Percentiles rank a stretch among this genome's conserved stretches.
phyloP scores from a whole-genome alignment of 2,797 vertebrate genomes.

The Cyprinella venusta region DNA sequence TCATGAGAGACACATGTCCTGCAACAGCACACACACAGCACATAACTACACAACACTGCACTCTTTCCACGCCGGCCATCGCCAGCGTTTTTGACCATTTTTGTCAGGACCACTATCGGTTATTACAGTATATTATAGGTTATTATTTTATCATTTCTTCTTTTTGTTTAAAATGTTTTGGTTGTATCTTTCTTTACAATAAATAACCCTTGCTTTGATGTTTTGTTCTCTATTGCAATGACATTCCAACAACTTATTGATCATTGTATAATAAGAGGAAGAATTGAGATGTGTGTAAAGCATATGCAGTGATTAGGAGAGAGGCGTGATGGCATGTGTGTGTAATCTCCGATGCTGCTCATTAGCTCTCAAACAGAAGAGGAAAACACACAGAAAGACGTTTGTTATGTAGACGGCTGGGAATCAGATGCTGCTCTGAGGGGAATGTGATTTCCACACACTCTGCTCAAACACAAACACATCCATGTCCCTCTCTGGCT shows the following conservation, averaged over 20 bases:
- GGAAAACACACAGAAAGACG: constrained; percentile 1
- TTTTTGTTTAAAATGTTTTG: neutral
- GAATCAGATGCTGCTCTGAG: constrained; percentile 16
- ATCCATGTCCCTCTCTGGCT: neutral
- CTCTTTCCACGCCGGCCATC: too few relatives aligned
- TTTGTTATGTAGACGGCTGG: constrained; percentile 23
- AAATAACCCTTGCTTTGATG: neutral
- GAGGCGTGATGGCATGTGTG: constrained; percentile 1
- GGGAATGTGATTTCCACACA: constrained; percentile 19
- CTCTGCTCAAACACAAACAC: neutral
- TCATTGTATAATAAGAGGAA: neutral
- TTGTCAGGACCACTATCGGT: too few relatives aligned
- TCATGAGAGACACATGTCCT: neutral
- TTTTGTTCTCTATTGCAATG: neutral
- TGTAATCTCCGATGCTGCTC: constrained; percentile 6
- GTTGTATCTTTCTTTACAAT: neutral
- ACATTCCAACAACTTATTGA: neutral
- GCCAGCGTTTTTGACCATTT: too few relatives aligned
- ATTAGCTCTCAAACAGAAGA: constrained; percentile 23
- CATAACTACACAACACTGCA: too few relatives aligned
- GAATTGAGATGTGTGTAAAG: neutral
- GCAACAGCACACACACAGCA: too few relatives aligned
- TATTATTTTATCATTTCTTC: neutral
- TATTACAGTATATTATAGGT: neutral
- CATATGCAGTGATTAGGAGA: neutral